Base-by-base conservation (phyloP, 2,888 invertebrate species). In the Sipha maydis region DNA sequence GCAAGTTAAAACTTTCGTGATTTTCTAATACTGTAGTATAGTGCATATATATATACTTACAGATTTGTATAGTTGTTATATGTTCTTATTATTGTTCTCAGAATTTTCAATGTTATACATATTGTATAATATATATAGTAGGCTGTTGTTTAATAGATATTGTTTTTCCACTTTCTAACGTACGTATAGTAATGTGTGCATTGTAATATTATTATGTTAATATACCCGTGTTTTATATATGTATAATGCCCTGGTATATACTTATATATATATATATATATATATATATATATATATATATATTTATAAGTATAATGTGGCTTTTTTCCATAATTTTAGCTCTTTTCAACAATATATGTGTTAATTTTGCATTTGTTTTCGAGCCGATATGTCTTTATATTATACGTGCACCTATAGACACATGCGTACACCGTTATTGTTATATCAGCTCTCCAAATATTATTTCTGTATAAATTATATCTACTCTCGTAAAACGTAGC, bases 161-260 rank as follows among this genome's bases (percentile, higher is more conserved):
- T 82, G 82, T 82, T 67, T 69, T 69, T 38, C 61, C 38, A 80
- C 61, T 80, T 80, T 80, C 80, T 67, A 80, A 41, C 34, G 14
- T 79, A 56, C 17, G 4, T 31, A 71, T 71, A 28, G 34, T 73
- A 34, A 80, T 80, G n/a, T 61, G 54, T 11, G 38, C n/a, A 61
- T 61, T 61, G 61, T 61, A 34, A 54, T 80, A 80, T 80, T 38
- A 80, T 38, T 80, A 79, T 61, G 79, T 80, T 80, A 67, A 80
- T 67, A 38, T 21, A 17, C 54, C 19, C 17, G 14, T 14, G 48
- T 11, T 8, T 48, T 48, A 48, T 14, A 14, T 14, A 48, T 48
- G 14, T 48, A 48, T 14, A 48, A 48, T 48, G 14, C 14, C 31
- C 11, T 9, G 0, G 69, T n/a, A 9, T 69, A 28, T 9, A 9